Base-by-base conservation (phyloP, 2,113 vertebrate genomes). In the Plectropomus leopardus region DNA sequence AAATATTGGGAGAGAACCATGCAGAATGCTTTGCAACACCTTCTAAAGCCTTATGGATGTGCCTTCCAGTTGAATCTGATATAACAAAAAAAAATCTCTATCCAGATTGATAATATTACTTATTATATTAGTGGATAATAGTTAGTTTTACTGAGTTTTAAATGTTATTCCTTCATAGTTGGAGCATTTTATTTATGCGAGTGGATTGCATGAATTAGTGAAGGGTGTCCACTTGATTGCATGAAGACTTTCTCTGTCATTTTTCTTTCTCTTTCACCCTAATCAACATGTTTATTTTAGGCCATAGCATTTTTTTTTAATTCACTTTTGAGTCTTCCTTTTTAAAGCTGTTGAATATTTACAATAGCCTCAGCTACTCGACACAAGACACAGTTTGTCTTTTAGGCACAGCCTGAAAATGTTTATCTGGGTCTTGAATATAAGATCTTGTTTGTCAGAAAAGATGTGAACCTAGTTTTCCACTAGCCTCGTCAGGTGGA, bases 1-100 rank as follows among this genome's bases (percentile, higher is more conserved):
- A 88, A 92, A 91, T 93, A 88, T 92, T 95, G 89, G 95, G 88
- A 92, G 86, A 93, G 87, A 92, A 93, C 58, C 84, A 69, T 83
- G 70, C 88, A 87, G 80, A 96, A 95, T 94, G 95, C 95, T 96
- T 96, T 95, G 94, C 94, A 96, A 96, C 96, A 96, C 96, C 96
- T 95, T 96, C 93, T 93, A 90, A 96, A 96, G 97, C 97, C 97
- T 95, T 95, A 95, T 87, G 96, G 96, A 98, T 95, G 97, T 99
- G 98, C 98, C 98, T 99, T 99, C 93, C 96, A 96, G 94, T 95
- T 83, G 23, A 93, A 93, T 92, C 88, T 71, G 85, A 94, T 96
- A n/a, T n/a, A n/a, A n/a, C n/a, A 77, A 94, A 95, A 94, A 66
- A 53, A 85, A 65, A 84, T 90, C 77, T 88, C 75, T 83, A 80